Percentiles rank a stretch among this genome's conserved stretches.
Conservation (phyloP, 2,888 invertebrate species). For the Phoenoteleia sp. region DNA sequence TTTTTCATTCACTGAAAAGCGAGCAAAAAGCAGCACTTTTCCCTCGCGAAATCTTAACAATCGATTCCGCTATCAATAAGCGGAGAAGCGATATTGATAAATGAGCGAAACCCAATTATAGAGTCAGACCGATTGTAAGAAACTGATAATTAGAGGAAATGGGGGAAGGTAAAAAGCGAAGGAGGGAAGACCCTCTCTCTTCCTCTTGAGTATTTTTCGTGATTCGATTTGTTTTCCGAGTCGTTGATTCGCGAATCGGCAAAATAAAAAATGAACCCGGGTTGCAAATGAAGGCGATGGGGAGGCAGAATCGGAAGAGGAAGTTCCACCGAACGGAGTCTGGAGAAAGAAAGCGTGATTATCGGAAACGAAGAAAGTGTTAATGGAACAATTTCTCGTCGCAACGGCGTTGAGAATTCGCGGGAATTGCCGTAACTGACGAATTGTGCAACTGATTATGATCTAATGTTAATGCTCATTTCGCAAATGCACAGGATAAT, state of each 20-base stretch:
- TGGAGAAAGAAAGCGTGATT: too few relatives aligned
- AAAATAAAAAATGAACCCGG: background rate
- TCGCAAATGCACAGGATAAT: too few relatives aligned
- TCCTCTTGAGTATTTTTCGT: conserved; percentile 27
- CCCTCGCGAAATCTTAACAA: background rate
- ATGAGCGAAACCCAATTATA: conserved; percentile 11
- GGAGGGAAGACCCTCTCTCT: too few relatives aligned
- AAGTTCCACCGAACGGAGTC: too few relatives aligned
- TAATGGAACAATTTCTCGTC: too few relatives aligned
- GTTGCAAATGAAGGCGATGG: background rate
- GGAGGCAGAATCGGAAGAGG: too few relatives aligned
- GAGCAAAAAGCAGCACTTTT: conserved; percentile 8
- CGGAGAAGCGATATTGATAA: background rate
- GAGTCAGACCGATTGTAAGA: conserved; percentile 11
- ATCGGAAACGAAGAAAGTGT: too few relatives aligned
- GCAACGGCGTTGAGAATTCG: too few relatives aligned
- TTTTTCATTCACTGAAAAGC: background rate
- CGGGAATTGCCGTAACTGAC: too few relatives aligned
- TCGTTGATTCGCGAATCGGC: background rate
- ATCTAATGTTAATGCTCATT: too few relatives aligned
- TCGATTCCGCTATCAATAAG: background rate
- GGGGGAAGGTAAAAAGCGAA: background rate
- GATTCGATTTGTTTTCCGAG: conserved; percentile 28
- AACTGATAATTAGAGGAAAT: conserved; percentile 15
- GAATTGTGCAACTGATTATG: too few relatives aligned